phyloP scores from a whole-genome alignment of 2,113 vertebrate species.

The Eleginops maclovinus region DNA sequence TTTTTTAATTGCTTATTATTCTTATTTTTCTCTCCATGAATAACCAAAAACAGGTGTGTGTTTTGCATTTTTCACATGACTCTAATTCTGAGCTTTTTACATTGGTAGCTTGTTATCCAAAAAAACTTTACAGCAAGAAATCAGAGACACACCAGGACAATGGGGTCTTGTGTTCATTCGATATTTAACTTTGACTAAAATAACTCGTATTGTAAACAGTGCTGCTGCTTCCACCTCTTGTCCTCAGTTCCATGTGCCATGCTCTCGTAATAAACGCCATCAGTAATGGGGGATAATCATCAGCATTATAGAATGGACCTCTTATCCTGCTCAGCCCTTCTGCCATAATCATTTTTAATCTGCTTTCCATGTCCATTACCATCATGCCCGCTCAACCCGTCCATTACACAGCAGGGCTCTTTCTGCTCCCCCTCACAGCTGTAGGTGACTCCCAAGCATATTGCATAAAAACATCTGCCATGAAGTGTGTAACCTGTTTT shows the following conservation, averaged over 20 bases:
- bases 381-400: constrained; percentile 48
- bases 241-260: constrained; percentile 17
- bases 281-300: constrained; percentile 68
- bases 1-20: too few relatives aligned
- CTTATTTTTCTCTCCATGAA: too few relatives aligned
- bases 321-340: constrained; percentile 63
- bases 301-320: constrained; percentile 66
- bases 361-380: constrained; percentile 78
- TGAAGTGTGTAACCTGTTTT: background rate
- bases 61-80: too few relatives aligned
- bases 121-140: too few relatives aligned
- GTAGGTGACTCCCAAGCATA: constrained; percentile 22
- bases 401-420: constrained; percentile 40
- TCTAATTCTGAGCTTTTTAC: background rate
- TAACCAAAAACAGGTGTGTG: too few relatives aligned
- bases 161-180: constrained; percentile 21
- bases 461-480: constrained; percentile 6
- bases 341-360: constrained; percentile 80
- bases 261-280: constrained; percentile 54
- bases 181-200: constrained; percentile 9
- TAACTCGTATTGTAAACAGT: constrained; percentile 4
- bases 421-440: constrained; percentile 19
- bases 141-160: too few relatives aligned
- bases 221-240: background rate
- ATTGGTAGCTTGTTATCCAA: background rate